Evolutionary conservation across 2,113 vertebrate genomes (phyloP), one percentile per base, ranked within the genome.

Genomic region (Heteronetta atricapilla): DNA sequence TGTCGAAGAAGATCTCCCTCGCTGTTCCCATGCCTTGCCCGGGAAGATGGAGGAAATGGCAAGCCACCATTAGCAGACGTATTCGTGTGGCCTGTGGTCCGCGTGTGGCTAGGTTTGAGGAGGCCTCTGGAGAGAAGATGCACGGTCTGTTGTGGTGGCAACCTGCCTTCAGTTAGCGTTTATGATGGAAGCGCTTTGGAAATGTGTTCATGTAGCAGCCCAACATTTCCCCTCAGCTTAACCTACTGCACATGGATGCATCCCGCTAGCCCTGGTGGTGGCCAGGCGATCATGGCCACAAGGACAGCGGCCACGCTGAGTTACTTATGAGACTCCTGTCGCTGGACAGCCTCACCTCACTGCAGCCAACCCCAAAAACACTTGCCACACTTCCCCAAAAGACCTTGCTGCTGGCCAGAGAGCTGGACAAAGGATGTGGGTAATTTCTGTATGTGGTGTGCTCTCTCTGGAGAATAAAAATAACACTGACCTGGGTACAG

Each of bases 211-310:
- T 46, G 74, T 28, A 17, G 52, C 55, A 70, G 75, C 63, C 59
- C 59, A 68, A 2, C 10, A 0, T 38, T 86, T n/a, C 74, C 36
- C 21, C n/a, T 78, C 6, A 0, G n/a, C 40, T 84, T 52, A 53
- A 70, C 62, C 66, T 19, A 2, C 36, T 2, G 50, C n/a, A 28
- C 25, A 4, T 1, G 0, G 0, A 0, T 21, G 3, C 63, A 4
- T 50, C 52, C 73, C 0, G 0, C 81, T 34, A 38, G 58, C 14
- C 38, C 50, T n/a, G 70, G 31, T 20, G 15, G 59, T 14, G 44
- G 7, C 63, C 1, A 1, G 22, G 8, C 28, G 50, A 28, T 75
- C 11, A 1, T 1, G 7, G 56, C 53, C 16, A 3, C 44, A 53
- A n/a, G 87, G 18, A 10, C 31, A 34, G 4, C 5, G 22, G n/a